Base-by-base conservation (phyloP, 2,797 vertebrate species). In the Enteromius unitaeniatus region DNA sequence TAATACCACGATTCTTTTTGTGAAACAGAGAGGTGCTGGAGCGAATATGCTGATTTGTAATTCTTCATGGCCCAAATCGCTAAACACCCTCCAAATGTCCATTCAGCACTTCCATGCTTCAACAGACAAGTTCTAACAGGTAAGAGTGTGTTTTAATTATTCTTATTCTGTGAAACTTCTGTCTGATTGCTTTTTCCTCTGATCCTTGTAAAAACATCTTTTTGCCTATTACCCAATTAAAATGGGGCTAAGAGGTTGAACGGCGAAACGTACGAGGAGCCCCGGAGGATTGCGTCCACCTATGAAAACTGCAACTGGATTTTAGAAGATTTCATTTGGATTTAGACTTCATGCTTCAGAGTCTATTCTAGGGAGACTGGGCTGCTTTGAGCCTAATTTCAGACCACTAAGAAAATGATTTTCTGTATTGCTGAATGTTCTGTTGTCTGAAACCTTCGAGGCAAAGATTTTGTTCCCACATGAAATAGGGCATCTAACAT, bases 381-480 rank as follows among this genome's bases (percentile, higher is more conserved):
- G 87, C 88, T 88, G 88, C 82, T 85, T 85, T 81, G 77, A 88
- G 72, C 89, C 89, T 86, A 83, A 88, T 91, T 90, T 83, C 81
- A 88, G 85, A 89, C 62, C 84, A 62, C 85, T 87, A 79, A 11
- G 47, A 78, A 86, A 81, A 85, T 78, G 9, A 72, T 81, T 81
- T 77, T 53, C 40, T 37, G 60, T 45, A 45, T 73, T 60, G 72
- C 65, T 70, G 58, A 51, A 64, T 65, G 78, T 77, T 58, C 67
- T n/a, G 74, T 34, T 31, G 31, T 26, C 13, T 73, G 19, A 83
- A 74, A 80, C 65, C 23, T 86, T 21, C 40, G n/a, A 42, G 31
- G 51, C 19, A 21, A 13, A 6, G 4, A 17, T 23, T 62, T 47
- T 8, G 21, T 53, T 49, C 6, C 26, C 60, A 28, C 60, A 28